Evolutionary conservation across 2,797 vertebrate genomes (phyloP), one percentile per base, ranked within the genome.

Genomic region (Cirrhinus molitorella): DNA sequence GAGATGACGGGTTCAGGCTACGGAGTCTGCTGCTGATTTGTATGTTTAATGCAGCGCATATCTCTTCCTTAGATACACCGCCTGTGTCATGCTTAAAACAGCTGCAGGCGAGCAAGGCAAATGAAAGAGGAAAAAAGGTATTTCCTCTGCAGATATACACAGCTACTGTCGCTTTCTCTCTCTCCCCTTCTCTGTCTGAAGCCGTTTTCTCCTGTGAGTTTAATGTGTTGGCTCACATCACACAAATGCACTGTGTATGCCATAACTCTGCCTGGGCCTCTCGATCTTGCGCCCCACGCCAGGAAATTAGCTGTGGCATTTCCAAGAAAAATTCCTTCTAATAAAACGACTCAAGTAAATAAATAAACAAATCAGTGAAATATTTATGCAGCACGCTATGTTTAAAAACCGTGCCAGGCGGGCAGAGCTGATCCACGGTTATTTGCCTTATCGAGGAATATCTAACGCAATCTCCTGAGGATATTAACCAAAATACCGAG

Each of bases 291-390:
- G 85, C 83, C 89, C 77, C 82, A 85, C 84, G 86, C 88, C 89
- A 90, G 90, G 89, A 94, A 93, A 94, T 94, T 92, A 93, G 92
- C 90, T 88, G 89, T 92, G 93, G 91, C 92, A 93, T 94, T 91
- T 93, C 89, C 87, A 86, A 92, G 91, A 90, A 89, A 91, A 91
- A 91, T 92, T 94, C 91, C 91, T 87, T 90, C 89, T 92, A 89
- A 93, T 93, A 93, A 94, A 94, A 91, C 76, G 81, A 87, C 89
- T 86, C 14, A 5, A 81, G 87, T 88, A 89, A 89, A 91, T 90
- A 92, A 90, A 91, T 91, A 92, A 92, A 94, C 91, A 93, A 93
- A 93, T 83, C 66, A 88, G 89, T 90, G 88, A 93, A 93, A 92
- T 94, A 94, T 93, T 94, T 89, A 92, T 90, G 89, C 87, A 89